Evolutionary conservation across 2,797 vertebrate genomes (phyloP).

Genomic region (Hypotaenidia okinawae): DNA sequence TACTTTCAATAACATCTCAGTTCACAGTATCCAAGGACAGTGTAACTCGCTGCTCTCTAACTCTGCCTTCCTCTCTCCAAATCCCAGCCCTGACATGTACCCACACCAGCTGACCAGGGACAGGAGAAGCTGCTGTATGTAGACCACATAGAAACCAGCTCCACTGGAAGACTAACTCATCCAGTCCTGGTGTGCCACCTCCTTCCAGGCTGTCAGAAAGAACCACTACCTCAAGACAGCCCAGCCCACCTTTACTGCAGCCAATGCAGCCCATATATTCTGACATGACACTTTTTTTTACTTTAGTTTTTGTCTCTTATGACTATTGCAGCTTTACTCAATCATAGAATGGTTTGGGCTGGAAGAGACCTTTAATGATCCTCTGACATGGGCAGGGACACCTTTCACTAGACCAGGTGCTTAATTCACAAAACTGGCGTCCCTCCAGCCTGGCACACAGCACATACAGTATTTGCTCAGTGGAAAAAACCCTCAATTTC

Average conservation of each 20-base stretch:
- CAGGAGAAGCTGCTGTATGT: not conserved
- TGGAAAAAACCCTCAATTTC: not conserved
- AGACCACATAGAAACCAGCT: not conserved
- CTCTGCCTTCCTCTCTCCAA: not conserved
- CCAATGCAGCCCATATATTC: not conserved
- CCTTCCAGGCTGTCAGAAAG: not conserved
- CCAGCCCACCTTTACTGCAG: not conserved
- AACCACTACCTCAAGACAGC: not conserved
- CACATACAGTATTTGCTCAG: not conserved
- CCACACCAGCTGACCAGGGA: not conserved
- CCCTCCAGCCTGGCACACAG: not conserved
- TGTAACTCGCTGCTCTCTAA: not conserved
- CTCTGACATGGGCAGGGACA: not conserved
- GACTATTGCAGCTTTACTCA: not conserved
- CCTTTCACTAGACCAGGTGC: not conserved
- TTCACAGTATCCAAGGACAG: not conserved
- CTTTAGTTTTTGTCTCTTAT: not conserved
- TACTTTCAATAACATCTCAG: not conserved
- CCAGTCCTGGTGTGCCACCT: not conserved
- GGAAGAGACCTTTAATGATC: not conserved
- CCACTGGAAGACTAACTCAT: not conserved
- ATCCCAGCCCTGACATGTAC: accelerated
- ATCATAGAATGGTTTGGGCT: not conserved
- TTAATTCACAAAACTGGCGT: not conserved
- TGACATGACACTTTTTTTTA: not conserved